Conservation (phyloP, 2,113 vertebrate genomes). For the Marcusenius ussheri region DNA sequence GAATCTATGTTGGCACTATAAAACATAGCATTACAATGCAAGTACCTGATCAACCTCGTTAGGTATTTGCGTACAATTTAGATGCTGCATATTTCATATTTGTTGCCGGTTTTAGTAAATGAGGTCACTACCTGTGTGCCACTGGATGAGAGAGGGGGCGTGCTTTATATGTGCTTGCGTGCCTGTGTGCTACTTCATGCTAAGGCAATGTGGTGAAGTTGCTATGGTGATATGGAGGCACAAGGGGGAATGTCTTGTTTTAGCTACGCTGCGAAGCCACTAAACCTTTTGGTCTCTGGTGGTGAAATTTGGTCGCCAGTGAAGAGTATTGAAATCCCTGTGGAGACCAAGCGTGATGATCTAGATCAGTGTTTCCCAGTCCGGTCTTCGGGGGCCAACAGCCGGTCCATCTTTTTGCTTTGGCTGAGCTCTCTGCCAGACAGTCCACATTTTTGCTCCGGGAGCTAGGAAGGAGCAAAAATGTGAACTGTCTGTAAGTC, state of each 20-base stretch:
- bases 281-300: neutral
- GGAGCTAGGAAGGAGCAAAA: too few species aligned
- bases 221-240: constrained; percentile 10
- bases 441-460: too few species aligned
- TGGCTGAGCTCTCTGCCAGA: neutral
- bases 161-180: neutral
- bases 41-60: neutral
- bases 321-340: neutral
- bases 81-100: neutral
- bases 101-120: neutral
- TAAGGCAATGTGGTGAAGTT: constrained; percentile 3
- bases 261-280: neutral
- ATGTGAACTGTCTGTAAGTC: too few species aligned
- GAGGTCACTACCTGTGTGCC: neutral
- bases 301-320: neutral
- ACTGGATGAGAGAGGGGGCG: neutral
- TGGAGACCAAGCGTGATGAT: neutral
- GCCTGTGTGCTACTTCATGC: neutral
- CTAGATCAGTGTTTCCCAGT: neutral
- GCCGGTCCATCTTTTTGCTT: neutral
- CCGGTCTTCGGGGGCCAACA: too few species aligned
- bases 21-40: neutral
- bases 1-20: neutral
- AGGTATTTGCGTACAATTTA: neutral
- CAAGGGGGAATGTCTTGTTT: neutral